A percentile compares a stretch with the other conserved stretches of the same genome.
Conservation (phyloP, 2,888 invertebrate species). For the Amaurobius ferox region DNA sequence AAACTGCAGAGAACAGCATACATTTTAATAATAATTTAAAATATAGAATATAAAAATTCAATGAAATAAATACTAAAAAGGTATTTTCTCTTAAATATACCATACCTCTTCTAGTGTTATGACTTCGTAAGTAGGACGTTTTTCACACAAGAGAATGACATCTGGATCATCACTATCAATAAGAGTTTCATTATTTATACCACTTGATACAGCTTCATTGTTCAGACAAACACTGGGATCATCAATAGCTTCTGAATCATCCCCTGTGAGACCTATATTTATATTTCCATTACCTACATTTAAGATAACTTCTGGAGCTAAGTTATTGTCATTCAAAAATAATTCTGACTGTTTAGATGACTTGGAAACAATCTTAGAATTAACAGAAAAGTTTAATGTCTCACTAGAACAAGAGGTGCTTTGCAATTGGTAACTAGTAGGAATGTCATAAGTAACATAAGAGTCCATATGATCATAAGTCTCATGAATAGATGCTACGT, state of each 20-base stretch:
- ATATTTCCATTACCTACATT: neutral
- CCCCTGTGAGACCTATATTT: neutral
- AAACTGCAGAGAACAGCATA: too few relatives aligned
- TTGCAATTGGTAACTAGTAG: neutral
- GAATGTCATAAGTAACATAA: neutral
- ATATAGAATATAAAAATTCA: too few relatives aligned
- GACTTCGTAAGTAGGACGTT: constrained; percentile 40
- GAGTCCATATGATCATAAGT: neutral
- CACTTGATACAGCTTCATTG: constrained; percentile 15
- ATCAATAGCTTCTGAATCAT: neutral
- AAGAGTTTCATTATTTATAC: neutral
- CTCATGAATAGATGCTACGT: too few relatives aligned
- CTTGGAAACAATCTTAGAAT: neutral
- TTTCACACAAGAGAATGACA: constrained; percentile 44
- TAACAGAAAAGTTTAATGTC: neutral
- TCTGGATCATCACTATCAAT: neutral
- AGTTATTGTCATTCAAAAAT: neutral
- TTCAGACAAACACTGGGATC: neutral
- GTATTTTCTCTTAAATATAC: too few relatives aligned
- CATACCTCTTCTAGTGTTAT: constrained; percentile 58
- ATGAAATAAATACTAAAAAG: too few relatives aligned
- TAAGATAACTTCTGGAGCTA: neutral
- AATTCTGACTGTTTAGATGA: neutral
- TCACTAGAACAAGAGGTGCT: neutral
- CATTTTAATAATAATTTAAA: too few relatives aligned